A percentile compares a stretch with the other conserved stretches of the same genome.
Evolutionary conservation across 1,140 invertebrate genomes (phyloP).

Genomic region (Ceratosolen solmsi): DNA sequence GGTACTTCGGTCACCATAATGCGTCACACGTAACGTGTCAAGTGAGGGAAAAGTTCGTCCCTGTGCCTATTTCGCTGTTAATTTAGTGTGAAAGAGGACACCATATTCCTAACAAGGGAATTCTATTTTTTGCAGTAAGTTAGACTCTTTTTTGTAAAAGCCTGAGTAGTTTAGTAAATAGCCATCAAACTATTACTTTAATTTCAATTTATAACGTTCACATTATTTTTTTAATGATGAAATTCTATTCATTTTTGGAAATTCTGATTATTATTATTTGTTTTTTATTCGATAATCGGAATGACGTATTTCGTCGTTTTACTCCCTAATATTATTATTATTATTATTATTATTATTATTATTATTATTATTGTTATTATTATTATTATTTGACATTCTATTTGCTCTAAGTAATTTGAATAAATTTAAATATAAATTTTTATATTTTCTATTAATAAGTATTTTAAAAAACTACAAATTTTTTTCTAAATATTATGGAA

Average conservation of each 20-base stretch:
- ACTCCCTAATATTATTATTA: no score
- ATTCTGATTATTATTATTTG: no score
- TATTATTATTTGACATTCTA: no score
- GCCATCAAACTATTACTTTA: slow-evolving; percentile 22
- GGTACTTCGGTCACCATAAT: background rate
- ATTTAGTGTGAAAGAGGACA: slow-evolving; percentile 3
- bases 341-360: no score
- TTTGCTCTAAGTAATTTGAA: no score
- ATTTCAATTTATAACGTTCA: slow-evolving; percentile 29
- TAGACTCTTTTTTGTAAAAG: slow-evolving; percentile 23
- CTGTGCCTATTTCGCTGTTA: background rate
- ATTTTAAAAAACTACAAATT: no score
- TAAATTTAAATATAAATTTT: no score
- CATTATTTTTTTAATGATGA: background rate
- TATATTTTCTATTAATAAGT: no score
- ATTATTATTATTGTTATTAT: no score
- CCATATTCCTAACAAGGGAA: background rate
- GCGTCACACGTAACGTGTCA: background rate
- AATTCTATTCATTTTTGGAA: background rate
- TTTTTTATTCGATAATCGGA: no score
- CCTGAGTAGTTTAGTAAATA: background rate
- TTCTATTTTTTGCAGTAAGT: background rate
- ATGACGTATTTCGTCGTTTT: no score
- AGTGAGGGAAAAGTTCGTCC: background rate
- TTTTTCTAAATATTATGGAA: no score